Base-by-base conservation (phyloP, 2,113 vertebrate species). In the Rostratula benghalensis region DNA sequence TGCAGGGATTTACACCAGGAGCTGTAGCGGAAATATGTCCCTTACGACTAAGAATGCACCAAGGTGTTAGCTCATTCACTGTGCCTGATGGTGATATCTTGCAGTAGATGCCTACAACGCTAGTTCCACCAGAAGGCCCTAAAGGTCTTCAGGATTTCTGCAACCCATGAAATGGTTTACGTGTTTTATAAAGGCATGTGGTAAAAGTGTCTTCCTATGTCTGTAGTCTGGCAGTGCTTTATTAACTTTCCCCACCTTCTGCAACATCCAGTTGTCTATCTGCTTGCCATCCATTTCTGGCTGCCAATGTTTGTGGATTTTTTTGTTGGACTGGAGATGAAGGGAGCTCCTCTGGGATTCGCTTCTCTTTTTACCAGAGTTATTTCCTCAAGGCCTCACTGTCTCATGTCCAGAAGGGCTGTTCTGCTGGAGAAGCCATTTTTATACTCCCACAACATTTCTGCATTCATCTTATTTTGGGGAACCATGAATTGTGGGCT, bases 331-430 rank as follows among this genome's bases (percentile, higher is more conserved):
- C 25, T 78, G n/a, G 24, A 86, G 25, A 46, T 68, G 59, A 60
- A 60, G 12, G 2, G 10, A 31, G 2, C 33, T 78, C 33, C n/a
- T 74, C 19, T 45, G 56, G 21, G 20, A 81, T 7, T 1, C 56
- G 13, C 18, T 84, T 35, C 35, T 61, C 19, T 5, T 74, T 56
- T 35, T 53, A 3, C 21, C 13, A 61, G 31, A 24, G 10, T 50
- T 7, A 17, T 33, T 8, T 63, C 51, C 61, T 37, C 14, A 63
- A 83, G 25, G 3, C 43, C 57, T 64, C 61, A 68, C 24, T 37
- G 17, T 22, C 8, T 65, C 1, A 0, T 9, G n/a, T n/a, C 46
- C n/a, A 70, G 31, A 67, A 82, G 6, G 11, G 7, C 24, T 75
- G 11, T 77, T 88, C 56, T 92, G 46, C 74, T 68, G 53, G 31